phyloP scores from a whole-genome alignment of 2,797 vertebrate species.

The Ataeniobius toweri region DNA sequence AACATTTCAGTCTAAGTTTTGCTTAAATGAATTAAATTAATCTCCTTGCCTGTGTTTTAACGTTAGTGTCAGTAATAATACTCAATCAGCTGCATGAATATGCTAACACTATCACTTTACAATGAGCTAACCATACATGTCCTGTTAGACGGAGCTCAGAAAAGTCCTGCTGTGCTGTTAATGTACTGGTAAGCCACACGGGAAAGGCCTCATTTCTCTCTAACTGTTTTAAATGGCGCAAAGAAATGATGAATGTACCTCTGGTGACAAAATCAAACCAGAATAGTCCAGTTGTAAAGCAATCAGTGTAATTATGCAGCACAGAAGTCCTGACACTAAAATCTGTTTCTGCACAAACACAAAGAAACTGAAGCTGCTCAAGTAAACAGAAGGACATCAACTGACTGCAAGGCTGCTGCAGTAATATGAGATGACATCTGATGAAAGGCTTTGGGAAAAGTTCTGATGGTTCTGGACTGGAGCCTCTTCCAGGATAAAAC shows the following conservation, averaged over 20 bases:
- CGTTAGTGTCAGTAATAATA: constrained; percentile 53
- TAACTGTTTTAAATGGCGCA: constrained; percentile 50
- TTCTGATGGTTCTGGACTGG: constrained; percentile 59
- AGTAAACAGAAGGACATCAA: constrained; percentile 14
- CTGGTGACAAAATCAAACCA: constrained; percentile 48
- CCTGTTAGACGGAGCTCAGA: constrained; percentile 47
- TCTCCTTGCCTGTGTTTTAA: constrained; percentile 27
- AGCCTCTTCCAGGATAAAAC: constrained; percentile 45
- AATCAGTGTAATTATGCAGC: constrained; percentile 14
- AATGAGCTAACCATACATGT: constrained; percentile 63
- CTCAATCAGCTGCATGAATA: constrained; percentile 59
- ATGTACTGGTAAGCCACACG: constrained; percentile 70
- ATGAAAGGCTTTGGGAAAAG: constrained; percentile 56
- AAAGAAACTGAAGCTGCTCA: background rate
- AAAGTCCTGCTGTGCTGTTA: constrained; percentile 67
- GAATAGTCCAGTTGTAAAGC: constrained; percentile 8
- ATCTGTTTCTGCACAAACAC: background rate
- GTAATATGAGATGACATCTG: constrained; percentile 51
- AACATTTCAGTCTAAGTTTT: constrained; percentile 12
- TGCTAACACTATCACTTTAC: constrained; percentile 53
- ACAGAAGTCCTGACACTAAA: background rate
- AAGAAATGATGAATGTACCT: constrained; percentile 65
- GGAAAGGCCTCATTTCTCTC: constrained; percentile 57
- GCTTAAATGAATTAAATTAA: constrained; percentile 24
- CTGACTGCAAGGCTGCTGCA: constrained; percentile 17